Evolutionary conservation across 2,797 vertebrate genomes (phyloP).

Genomic region (Mycteria americana): DNA sequence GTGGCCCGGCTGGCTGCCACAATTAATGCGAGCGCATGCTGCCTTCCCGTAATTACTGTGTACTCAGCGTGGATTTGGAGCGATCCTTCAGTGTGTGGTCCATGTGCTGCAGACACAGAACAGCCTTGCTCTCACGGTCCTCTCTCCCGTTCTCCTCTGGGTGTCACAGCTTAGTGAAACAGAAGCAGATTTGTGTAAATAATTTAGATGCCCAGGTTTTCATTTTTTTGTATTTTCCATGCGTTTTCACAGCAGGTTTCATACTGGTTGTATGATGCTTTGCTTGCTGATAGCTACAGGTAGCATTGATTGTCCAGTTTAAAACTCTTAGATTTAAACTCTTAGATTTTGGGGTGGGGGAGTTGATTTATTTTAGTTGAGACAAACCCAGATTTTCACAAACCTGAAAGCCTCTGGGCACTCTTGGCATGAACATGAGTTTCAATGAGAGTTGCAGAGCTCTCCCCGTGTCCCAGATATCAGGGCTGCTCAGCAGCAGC

Average conservation of each 20-base stretch:
- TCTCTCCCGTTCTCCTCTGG: neutral
- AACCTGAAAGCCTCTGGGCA: neutral
- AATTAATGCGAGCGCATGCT: neutral
- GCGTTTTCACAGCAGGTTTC: neutral
- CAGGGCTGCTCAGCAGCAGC: neutral
- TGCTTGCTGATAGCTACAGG: neutral
- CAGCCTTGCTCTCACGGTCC: neutral
- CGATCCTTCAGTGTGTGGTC: neutral
- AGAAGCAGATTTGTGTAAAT: neutral
- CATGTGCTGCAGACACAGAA: neutral
- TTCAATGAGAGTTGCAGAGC: neutral
- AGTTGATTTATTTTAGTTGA: neutral
- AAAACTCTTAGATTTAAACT: neutral
- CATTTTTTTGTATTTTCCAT: neutral
- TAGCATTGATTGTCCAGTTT: neutral
- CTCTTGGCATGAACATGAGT: neutral
- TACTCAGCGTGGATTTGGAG: neutral
- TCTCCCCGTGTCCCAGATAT: accelerated
- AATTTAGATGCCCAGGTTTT: neutral
- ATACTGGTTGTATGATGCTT: neutral
- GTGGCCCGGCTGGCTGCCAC: neutral
- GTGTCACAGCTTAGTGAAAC: neutral
- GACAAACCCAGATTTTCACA: neutral
- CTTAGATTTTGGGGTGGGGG: neutral
- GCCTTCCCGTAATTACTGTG: constrained; percentile 17